Base-by-base conservation (phyloP, 2,888 invertebrate species). In the Auanema sp. region DNA sequence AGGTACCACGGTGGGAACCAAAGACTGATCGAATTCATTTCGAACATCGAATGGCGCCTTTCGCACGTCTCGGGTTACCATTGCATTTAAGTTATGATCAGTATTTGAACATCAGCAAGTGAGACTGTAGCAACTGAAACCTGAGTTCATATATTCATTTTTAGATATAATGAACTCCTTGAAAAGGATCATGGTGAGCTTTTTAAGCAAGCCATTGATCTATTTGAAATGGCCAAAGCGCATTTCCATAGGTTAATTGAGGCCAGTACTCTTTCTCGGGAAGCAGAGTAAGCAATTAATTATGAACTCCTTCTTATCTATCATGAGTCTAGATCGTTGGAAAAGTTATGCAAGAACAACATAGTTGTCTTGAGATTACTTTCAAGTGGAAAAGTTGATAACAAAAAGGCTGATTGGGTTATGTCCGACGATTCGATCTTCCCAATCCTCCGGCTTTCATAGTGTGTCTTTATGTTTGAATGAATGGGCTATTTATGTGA, bases 21-120 rank as follows among this genome's bases (percentile, higher is more conserved):
- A 58, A 68, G 16, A 52, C 69, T 2, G 72, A 73, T 53, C 18
- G 44, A 11, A 59, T 68, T 21, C 69, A 75, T 3, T 75, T 66
- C 51, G 69, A 66, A 11, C 61, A 66, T 14, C 64, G 77, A 11
- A 68, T 76, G 63, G 58, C 58, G 23, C 49, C 61, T 0, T 66
- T 72, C 25, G 24, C 59, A 12, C 51, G 42, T 8, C 58, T 72
- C 16, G 68, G 71, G 41, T 55, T 52, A 14, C 68, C 72, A 14
- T 24, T 72, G 18, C 49, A 61, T 51, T 50, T 70, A 14, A 52
- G 33, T 11, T 75, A 71, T 58, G 69, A 60, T 0, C 24, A 64
- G 1, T 77, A 63, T 60, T 53, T 44, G 33, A 5, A 8, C 10
- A 4, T n/a, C 6, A 61, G 65, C 42, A n/a, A 49, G 64, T 62